Conservation (phyloP, 2,797 vertebrate species). For the Artibeus jamaicensis region DNA sequence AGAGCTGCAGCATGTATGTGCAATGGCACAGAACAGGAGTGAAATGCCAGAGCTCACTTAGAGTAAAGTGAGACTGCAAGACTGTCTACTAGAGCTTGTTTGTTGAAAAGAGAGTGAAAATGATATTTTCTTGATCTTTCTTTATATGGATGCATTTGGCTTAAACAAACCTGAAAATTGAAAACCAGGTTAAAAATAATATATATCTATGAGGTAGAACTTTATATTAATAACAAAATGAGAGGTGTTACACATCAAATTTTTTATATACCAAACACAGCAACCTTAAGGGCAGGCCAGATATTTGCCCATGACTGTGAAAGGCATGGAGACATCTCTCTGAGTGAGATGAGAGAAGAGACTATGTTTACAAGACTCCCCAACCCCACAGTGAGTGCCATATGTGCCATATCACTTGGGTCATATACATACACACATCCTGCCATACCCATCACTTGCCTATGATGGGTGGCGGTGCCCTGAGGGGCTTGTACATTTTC, state of each 20-base stretch:
- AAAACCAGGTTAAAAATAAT: neutral
- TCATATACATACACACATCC: neutral
- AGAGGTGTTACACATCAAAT: neutral
- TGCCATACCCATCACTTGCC: neutral
- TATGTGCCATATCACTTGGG: neutral
- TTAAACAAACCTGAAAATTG: neutral
- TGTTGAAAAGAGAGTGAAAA: neutral
- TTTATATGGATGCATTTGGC: neutral
- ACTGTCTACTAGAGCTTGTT: neutral
- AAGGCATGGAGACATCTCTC: neutral
- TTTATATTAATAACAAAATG: neutral
- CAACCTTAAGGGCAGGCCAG: neutral
- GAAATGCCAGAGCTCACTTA: neutral
- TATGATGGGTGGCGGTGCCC: neutral
- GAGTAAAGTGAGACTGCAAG: neutral
- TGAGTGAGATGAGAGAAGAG: neutral
- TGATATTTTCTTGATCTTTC: neutral
- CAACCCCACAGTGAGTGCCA: neutral
- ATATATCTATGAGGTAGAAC: neutral
- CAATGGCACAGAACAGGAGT: neutral
- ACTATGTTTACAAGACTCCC: neutral
- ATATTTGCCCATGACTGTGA: fast-evolving
- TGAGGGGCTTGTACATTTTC: neutral
- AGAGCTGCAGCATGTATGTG: neutral
- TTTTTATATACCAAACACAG: neutral